These are phyloP conservation scores for Caracal caracal DNA, from an alignment of 2,113 vertebrate genomes.

Conservation along the genomic window DNA sequence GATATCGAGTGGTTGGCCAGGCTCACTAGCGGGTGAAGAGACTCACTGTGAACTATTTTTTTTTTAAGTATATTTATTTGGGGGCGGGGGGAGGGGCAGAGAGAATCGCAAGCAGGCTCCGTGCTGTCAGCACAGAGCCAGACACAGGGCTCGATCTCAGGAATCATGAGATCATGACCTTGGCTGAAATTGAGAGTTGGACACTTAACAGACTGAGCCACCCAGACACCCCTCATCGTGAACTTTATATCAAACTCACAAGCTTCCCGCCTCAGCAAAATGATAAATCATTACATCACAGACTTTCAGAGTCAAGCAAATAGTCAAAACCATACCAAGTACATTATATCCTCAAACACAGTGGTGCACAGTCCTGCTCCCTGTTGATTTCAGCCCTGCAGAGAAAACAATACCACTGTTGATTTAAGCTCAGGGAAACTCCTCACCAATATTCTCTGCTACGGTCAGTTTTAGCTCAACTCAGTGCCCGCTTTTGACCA, in stretches of 20 bases:
- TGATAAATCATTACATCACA: neutral
- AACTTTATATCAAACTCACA: neutral
- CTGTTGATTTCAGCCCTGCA: neutral
- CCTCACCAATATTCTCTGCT: neutral
- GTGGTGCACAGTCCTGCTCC: neutral
- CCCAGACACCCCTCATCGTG: neutral
- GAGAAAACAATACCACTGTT: constrained; percentile 31
- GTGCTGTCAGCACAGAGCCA: no score
- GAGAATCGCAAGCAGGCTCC: no score
- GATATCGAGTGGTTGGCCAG: neutral
- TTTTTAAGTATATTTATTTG: no score
- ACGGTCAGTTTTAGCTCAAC: neutral
- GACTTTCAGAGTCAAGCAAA: neutral
- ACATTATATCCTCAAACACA: neutral
- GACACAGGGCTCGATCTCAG: no score
- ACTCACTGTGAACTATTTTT: neutral
- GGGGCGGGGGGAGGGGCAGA: no score
- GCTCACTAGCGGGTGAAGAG: neutral
- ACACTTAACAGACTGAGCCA: no score
- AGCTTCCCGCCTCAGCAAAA: neutral
- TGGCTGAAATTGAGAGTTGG: no score
- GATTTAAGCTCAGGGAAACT: constrained; percentile 9
- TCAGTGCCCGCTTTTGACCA: neutral
- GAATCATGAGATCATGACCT: no score
- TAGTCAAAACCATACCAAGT: neutral